phyloP scores from a whole-genome alignment of 2,888 invertebrate species.

The Macaria liturata region DNA sequence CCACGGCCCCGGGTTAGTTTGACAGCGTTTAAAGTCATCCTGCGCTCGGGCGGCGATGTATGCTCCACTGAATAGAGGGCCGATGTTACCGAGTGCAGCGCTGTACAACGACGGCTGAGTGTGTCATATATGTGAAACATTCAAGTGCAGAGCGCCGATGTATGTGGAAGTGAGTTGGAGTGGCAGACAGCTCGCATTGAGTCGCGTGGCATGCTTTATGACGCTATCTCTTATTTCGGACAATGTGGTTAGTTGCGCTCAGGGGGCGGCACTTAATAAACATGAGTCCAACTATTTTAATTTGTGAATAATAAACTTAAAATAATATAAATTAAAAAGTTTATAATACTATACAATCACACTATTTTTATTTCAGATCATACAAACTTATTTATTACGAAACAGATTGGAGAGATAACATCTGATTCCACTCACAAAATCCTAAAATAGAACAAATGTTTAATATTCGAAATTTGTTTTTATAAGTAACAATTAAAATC shows the following conservation, averaged over 20 bases:
- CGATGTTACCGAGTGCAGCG: slow-evolving; percentile 14
- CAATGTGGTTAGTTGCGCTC: slow-evolving; percentile 15
- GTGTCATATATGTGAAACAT: slow-evolving; percentile 24
- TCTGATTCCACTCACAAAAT: too few species aligned
- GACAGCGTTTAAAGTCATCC: slow-evolving; percentile 45
- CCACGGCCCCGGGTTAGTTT: slow-evolving; percentile 53
- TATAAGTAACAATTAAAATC: too few species aligned
- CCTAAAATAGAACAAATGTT: too few species aligned
- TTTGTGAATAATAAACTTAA: too few species aligned
- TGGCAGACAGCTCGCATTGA: slow-evolving; percentile 1
- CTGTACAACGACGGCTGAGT: slow-evolving; percentile 9
- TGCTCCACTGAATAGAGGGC: slow-evolving; percentile 14
- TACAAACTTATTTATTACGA: too few species aligned
- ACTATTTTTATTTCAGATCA: too few species aligned
- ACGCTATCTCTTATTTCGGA: slow-evolving; percentile 23
- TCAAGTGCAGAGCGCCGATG: slow-evolving; percentile 22
- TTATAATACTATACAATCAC: too few species aligned
- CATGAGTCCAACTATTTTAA: too few species aligned
- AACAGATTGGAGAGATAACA: too few species aligned
- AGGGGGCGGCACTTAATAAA: background rate
- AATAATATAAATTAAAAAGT: too few species aligned
- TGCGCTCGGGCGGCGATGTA: slow-evolving; percentile 47
- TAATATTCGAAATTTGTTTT: too few species aligned
- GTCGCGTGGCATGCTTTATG: slow-evolving; percentile 19
- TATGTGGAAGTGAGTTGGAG: slow-evolving; percentile 25